Evolutionary conservation across 2,797 vertebrate genomes (phyloP).

Genomic region (Pagetopsis macropterus): DNA sequence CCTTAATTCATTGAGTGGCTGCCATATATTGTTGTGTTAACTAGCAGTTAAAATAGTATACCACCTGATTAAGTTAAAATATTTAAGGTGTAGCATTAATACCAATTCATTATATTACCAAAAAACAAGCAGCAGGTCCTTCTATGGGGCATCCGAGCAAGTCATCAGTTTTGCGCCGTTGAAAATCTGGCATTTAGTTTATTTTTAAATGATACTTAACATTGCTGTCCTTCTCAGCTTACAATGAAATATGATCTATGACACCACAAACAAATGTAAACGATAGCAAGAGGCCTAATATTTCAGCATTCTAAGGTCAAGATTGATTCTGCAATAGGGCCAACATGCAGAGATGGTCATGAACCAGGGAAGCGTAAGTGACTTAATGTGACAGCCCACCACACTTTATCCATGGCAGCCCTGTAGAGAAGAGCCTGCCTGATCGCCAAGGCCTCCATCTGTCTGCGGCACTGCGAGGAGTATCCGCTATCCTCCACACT

Average conservation of each 20-base stretch:
- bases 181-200: neutral
- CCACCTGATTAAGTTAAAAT: neutral
- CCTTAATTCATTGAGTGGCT: neutral
- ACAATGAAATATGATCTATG: neutral
- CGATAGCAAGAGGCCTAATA: neutral
- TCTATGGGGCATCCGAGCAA: neutral
- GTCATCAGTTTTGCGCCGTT: neutral
- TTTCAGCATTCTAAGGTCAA: neutral
- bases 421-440: slow-evolving; percentile 70
- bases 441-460: slow-evolving; percentile 84
- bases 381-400: slow-evolving; percentile 77
- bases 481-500: slow-evolving; percentile 70
- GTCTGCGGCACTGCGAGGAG: slow-evolving; percentile 74
- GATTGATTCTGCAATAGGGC: slow-evolving; percentile 7
- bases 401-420: slow-evolving; percentile 73
- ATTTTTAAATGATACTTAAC: neutral
- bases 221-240: slow-evolving; percentile 1
- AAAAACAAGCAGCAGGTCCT: neutral
- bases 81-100: neutral
- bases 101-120: neutral
- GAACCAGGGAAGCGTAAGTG: slow-evolving; percentile 74
- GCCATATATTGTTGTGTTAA: neutral
- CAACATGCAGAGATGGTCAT: slow-evolving; percentile 38
- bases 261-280: neutral
- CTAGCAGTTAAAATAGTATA: neutral